Evolutionary conservation across 2,797 vertebrate genomes (phyloP).

Genomic region (Bradypodion pumilum): DNA sequence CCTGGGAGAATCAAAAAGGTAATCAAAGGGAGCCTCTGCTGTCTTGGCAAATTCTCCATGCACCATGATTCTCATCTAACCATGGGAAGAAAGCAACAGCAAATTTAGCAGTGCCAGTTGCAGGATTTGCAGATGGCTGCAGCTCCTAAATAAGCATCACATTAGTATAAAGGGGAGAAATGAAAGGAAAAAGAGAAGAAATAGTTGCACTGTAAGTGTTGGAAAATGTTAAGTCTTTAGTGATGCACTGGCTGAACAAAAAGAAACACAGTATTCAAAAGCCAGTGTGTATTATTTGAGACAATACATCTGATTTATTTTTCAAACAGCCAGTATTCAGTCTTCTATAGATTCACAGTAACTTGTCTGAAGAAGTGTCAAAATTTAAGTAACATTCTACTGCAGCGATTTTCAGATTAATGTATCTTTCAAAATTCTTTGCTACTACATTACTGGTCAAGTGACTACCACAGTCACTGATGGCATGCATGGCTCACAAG

Average conservation of each 20-base stretch:
- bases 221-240: constrained; percentile 66
- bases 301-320: constrained; percentile 33
- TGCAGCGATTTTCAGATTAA: constrained; percentile 8
- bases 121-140: constrained; percentile 74
- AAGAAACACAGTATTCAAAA: constrained; percentile 60
- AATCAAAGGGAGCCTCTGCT: constrained; percentile 53
- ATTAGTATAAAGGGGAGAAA: constrained; percentile 68
- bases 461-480: neutral
- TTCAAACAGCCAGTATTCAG: constrained; percentile 21
- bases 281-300: constrained; percentile 46
- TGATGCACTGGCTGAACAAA: constrained; percentile 58
- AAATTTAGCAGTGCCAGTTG: constrained; percentile 61
- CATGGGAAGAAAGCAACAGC: constrained; percentile 58
- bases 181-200: constrained; percentile 63
- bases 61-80: constrained; percentile 62
- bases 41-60: constrained; percentile 65
- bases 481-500: constrained; percentile 1
- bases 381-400: constrained; percentile 35
- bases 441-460: constrained; percentile 16
- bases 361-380: constrained; percentile 4
- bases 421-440: constrained; percentile 14
- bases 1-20: constrained; percentile 39
- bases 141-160: constrained; percentile 78
- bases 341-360: constrained; percentile 35
- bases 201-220: constrained; percentile 63